Base-by-base conservation (phyloP, 2,888 invertebrate species). In the Clitarchus hookeri region DNA sequence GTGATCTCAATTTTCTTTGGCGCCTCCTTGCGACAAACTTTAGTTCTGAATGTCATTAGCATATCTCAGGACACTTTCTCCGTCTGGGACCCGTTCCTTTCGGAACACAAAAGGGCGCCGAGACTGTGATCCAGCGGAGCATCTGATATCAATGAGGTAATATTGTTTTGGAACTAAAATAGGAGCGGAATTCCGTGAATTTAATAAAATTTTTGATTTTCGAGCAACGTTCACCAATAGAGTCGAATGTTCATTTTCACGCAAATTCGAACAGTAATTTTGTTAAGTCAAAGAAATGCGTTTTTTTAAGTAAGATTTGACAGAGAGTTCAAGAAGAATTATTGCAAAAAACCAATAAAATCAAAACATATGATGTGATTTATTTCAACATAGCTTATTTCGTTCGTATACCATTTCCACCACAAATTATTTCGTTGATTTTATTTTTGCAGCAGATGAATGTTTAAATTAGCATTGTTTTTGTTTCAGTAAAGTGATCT, bases 21-120 rank as follows among this genome's bases (percentile, higher is more conserved):
- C 23, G 19, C 65, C 65, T 23, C 65, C 16, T 65, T 19, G n/a
- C 65, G 65, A 65, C 65, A 65, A 65, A 65, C 65, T 65, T 65
- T 65, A 65, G 65, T 65, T 65, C 65, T 65, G 65, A 65, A 65
- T 65, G n/a, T 23, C 65, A 65, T 65, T 65, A 65, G 65, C 65
- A 65, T 65, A 65, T 65, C n/a, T 65, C n/a, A 65, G 65, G 65
- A 65, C n/a, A 12, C 65, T 65, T 6, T 19, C 65, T 65, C n/a
- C 65, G 8, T 19, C 65, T 16, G n/a, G 16, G n/a, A 16, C 16
- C 48, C 48, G 48, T 1, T 16, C 48, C 6, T 16, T 48, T 48
- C 16, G 48, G 48, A 1, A 1, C 65, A 65, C 23, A 65, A 65
- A 65, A 65, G 19, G 65, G 12, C 65, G 8, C 65, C 19, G 16